Evolutionary conservation across 2,797 vertebrate genomes (phyloP).

Genomic region (Lepidocolaptes lacrymiger): DNA sequence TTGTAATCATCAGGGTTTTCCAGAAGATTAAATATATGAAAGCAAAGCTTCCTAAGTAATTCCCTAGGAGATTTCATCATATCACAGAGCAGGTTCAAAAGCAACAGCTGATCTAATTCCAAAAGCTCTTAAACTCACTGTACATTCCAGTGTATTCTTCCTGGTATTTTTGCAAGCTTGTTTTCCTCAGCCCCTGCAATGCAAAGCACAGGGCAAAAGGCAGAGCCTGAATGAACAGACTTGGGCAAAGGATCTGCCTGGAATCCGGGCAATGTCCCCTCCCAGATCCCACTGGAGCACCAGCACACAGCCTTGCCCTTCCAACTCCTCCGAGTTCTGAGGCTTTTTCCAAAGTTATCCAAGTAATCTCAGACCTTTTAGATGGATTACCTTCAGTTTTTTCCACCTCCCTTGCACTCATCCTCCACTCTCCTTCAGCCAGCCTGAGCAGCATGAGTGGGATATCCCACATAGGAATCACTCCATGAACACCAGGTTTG

Average conservation of each 20-base stretch:
- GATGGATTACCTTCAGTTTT: background rate
- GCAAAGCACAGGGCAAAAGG: conserved; percentile 28
- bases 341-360: background rate
- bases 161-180: conserved; percentile 46
- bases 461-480: background rate
- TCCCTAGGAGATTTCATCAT: conserved; percentile 66
- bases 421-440: background rate
- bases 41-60: conserved; percentile 66
- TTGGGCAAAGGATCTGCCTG: background rate
- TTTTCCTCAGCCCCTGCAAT: conserved; percentile 8
- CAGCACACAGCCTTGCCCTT: background rate
- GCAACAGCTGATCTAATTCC: conserved; percentile 68
- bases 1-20: conserved; percentile 67
- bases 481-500: background rate
- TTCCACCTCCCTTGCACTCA: background rate
- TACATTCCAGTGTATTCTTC: conserved; percentile 61
- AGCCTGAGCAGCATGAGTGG: fast-evolving
- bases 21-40: conserved; percentile 69
- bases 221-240: conserved; percentile 30
- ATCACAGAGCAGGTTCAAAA: conserved; percentile 70
- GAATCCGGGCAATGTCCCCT: conserved; percentile 32
- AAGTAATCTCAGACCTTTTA: background rate
- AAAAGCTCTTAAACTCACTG: conserved; percentile 65
- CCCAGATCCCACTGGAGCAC: background rate
- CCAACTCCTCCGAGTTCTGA: background rate